Percentiles rank a stretch among this genome's conserved stretches.
phyloP scores from a whole-genome alignment of 2,888 invertebrate species.

The Iselma pallidipennis region DNA sequence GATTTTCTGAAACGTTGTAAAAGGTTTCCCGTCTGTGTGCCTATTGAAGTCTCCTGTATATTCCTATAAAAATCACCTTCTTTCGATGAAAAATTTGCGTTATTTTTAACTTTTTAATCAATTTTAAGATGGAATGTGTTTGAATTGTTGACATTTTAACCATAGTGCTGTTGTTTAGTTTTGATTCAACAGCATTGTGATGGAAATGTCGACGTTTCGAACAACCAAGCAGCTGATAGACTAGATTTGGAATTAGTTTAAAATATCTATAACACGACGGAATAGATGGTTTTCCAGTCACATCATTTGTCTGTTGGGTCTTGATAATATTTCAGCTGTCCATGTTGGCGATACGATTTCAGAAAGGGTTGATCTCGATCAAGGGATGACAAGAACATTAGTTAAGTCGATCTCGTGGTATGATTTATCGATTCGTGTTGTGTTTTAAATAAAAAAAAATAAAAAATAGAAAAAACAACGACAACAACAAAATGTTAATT shows the following conservation, averaged over 20 bases:
- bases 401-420: constrained; percentile 22
- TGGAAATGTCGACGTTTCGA: constrained; percentile 56
- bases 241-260: constrained; percentile 16
- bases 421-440: constrained; percentile 14
- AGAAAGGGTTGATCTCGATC: constrained; percentile 44
- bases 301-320: constrained; percentile 45
- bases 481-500: constrained; percentile 11
- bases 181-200: constrained; percentile 55
- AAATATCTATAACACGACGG: constrained; percentile 30
- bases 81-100: neutral
- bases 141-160: constrained; percentile 58
- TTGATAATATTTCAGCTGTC: constrained; percentile 46
- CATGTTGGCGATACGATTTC: constrained; percentile 31
- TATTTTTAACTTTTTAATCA: too few relatives aligned
- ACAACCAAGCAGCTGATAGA: constrained; percentile 38
- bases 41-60: constrained; percentile 37
- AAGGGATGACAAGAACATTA: constrained; percentile 42
- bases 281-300: constrained; percentile 39
- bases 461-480: too few relatives aligned
- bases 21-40: constrained; percentile 35
- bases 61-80: neutral
- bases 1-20: too few relatives aligned
- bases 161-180: constrained; percentile 57
- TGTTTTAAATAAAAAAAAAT: neutral
- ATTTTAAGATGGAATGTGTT: constrained; percentile 43